Conservation (phyloP, 2,888 invertebrate genomes). For the Metallyticus violacea region DNA sequence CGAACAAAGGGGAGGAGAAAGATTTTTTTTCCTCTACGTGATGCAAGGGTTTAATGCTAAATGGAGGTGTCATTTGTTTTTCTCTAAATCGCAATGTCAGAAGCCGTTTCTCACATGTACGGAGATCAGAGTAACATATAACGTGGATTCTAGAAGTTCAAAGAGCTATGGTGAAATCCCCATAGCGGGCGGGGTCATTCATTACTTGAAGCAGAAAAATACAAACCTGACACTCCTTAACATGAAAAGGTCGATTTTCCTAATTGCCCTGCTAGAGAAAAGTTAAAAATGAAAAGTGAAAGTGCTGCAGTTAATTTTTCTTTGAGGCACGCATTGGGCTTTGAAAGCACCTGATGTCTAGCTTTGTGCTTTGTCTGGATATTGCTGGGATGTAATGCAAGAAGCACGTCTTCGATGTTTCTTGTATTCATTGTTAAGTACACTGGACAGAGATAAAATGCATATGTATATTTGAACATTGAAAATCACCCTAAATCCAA, state of each 20-base stretch:
- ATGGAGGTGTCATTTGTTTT: conserved; percentile 6
- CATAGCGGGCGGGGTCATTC: neutral
- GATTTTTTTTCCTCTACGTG: conserved; percentile 3
- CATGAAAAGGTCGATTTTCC: neutral
- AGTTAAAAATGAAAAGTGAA: neutral
- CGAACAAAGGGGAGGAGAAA: neutral
- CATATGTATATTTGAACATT: too few species aligned
- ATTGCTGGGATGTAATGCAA: too few species aligned
- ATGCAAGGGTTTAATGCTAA: neutral
- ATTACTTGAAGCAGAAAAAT: neutral
- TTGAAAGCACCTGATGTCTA: too few species aligned
- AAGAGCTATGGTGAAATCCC: neutral
- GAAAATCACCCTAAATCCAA: too few species aligned
- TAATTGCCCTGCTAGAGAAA: neutral
- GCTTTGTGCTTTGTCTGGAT: too few species aligned
- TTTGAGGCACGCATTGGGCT: neutral
- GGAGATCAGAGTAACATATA: neutral
- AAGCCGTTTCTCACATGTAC: neutral
- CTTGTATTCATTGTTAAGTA: too few species aligned
- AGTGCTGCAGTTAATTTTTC: neutral
- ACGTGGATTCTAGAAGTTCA: neutral
- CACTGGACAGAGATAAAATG: too few species aligned
- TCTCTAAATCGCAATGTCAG: neutral
- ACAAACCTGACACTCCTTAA: neutral
- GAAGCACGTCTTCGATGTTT: too few species aligned